These are phyloP conservation scores for Takifugu flavidus DNA, from an alignment of 2,113 vertebrate genomes.

Conservation along the genomic window DNA sequence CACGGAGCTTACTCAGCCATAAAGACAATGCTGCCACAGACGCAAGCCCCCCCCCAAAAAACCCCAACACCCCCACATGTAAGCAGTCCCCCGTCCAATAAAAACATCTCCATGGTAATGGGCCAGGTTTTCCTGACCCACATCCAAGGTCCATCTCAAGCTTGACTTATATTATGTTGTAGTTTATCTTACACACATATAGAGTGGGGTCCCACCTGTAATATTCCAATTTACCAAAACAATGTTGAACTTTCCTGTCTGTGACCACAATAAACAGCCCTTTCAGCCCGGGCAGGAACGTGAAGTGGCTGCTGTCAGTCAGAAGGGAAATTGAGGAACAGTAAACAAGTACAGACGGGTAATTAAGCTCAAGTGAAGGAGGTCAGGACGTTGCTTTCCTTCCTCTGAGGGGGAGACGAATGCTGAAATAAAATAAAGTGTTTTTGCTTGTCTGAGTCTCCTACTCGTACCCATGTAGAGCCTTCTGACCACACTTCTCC, in stretches of 20 bases:
- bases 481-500: conserved; percentile 40
- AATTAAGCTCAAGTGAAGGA: neutral
- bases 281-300: too few relatives aligned
- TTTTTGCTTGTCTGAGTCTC: conserved; percentile 24
- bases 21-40: conserved; percentile 61
- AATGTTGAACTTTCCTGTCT: too few relatives aligned
- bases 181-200: conserved; percentile 33
- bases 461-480: conserved; percentile 73
- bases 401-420: conserved; percentile 28
- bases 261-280: too few relatives aligned
- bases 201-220: conserved; percentile 28
- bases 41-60: conserved; percentile 12
- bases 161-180: conserved; percentile 36
- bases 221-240: conserved; percentile 3
- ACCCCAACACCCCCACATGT: conserved; percentile 24
- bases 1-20: conserved; percentile 62
- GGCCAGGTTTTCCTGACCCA: conserved; percentile 69
- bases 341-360: conserved; percentile 14
- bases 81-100: conserved; percentile 55
- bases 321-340: conserved; percentile 6
- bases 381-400: conserved; percentile 5
- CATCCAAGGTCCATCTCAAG: conserved; percentile 40
- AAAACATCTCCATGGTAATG: conserved; percentile 73
- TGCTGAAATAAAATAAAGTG: conserved; percentile 23
- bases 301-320: conserved; percentile 28